Evolutionary conservation across 2,113 vertebrate species (phyloP).

Genomic region (Ardeotis arabs): DNA sequence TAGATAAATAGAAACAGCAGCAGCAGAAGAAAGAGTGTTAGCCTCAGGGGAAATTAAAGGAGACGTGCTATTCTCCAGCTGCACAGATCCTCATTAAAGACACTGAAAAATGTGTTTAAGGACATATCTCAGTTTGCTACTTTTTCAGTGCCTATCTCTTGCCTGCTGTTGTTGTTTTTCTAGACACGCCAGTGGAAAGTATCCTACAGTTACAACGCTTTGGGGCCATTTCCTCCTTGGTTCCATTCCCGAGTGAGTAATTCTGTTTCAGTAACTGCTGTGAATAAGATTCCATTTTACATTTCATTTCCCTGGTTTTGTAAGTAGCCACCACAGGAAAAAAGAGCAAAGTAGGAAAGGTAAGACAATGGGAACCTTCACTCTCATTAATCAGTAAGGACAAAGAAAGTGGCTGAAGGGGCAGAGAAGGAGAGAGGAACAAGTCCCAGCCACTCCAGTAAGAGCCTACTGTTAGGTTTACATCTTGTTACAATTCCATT

Average conservation of each 20-base stretch:
- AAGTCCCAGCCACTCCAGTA: neutral
- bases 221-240: neutral
- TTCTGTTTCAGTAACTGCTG: neutral
- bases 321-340: neutral
- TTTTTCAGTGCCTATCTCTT: neutral
- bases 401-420: neutral
- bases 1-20: neutral
- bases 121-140: neutral
- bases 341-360: neutral
- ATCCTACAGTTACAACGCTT: neutral
- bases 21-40: neutral
- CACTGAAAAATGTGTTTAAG: conserved; percentile 1
- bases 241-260: neutral
- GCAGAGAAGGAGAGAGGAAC: neutral
- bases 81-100: conserved; percentile 5
- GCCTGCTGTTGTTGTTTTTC: neutral
- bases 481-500: fast-evolving
- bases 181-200: neutral
- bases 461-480: neutral
- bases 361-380: neutral
- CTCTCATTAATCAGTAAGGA: neutral
- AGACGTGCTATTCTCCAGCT: neutral
- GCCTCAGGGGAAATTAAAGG: neutral
- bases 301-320: neutral
- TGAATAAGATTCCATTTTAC: neutral